phyloP scores from a whole-genome alignment of 2,797 vertebrate genomes.

The Aldrovandia affinis region DNA sequence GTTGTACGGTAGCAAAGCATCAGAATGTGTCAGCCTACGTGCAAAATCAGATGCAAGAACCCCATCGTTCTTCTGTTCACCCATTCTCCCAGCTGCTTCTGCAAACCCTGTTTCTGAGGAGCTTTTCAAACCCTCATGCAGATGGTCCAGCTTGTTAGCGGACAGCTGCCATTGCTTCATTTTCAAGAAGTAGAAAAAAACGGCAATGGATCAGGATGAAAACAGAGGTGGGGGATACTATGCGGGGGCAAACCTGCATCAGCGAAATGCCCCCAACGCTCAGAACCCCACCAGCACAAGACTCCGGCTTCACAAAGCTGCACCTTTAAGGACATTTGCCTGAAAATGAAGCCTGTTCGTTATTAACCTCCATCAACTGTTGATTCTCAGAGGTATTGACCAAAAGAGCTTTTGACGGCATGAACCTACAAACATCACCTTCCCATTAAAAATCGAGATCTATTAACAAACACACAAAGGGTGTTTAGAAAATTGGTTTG shows the following conservation, averaged over 20 bases:
- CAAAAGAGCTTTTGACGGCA: neutral
- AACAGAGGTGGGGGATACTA: neutral
- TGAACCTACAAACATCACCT: neutral
- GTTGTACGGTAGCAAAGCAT: too few relatives aligned
- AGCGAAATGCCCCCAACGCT: neutral
- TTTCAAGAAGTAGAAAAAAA: too few relatives aligned
- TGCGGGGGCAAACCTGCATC: neutral
- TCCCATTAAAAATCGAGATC: neutral
- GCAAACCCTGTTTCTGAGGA: too few relatives aligned
- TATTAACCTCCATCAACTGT: neutral
- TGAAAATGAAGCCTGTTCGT: neutral
- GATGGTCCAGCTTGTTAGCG: too few relatives aligned
- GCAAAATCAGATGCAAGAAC: too few relatives aligned
- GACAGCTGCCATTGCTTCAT: too few relatives aligned
- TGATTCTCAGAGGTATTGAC: neutral
- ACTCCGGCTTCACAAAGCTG: neutral
- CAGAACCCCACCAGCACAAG: neutral
- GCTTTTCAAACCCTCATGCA: too few relatives aligned
- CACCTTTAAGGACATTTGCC: neutral
- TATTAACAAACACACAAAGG: neutral
- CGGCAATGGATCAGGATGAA: neutral
- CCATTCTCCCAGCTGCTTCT: too few relatives aligned
- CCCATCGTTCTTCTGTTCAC: too few relatives aligned
- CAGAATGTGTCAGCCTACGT: too few relatives aligned
- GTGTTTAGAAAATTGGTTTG: neutral